A percentile compares a stretch with the other conserved stretches of the same genome.
These are phyloP conservation scores for Pseudomugil gertrudae DNA, from an alignment of 2,797 vertebrate species.

Conservation along the genomic window DNA sequence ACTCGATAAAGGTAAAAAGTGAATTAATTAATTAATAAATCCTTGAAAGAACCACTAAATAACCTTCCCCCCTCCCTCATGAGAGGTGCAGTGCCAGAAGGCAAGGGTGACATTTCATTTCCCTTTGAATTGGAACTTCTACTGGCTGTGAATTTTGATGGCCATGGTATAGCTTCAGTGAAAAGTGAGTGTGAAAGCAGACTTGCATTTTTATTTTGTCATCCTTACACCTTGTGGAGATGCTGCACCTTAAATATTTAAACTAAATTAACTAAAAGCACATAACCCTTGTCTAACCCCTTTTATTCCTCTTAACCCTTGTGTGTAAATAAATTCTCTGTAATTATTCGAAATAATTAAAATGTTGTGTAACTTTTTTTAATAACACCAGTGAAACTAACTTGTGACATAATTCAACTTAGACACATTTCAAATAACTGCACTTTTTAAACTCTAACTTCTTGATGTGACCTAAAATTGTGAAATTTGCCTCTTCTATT, in stretches of 20 bases:
- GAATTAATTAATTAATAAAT: slow-evolving; percentile 87
- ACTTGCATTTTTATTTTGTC: slow-evolving; percentile 56
- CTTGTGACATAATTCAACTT: slow-evolving; percentile 24
- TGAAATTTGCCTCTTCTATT: slow-evolving; percentile 27
- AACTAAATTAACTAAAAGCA: slow-evolving; percentile 81
- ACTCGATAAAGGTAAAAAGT: slow-evolving; percentile 99
- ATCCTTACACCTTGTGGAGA: slow-evolving; percentile 72
- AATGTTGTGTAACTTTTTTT: slow-evolving; percentile 59
- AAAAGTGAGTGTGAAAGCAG: slow-evolving; percentile 18
- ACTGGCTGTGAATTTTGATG: slow-evolving; percentile 43
- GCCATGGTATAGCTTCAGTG: slow-evolving; percentile 29
- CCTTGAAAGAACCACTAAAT: slow-evolving; percentile 83
- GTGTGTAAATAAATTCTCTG: slow-evolving; percentile 82
- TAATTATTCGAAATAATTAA: slow-evolving; percentile 68
- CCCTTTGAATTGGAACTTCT: slow-evolving; percentile 51
- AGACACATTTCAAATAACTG: slow-evolving; percentile 36
- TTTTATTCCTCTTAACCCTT: slow-evolving; percentile 79
- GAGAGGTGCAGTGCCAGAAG: slow-evolving; percentile 87
- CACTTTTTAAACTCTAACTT: slow-evolving; percentile 41
- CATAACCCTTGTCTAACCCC: slow-evolving; percentile 89
- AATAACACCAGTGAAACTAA: slow-evolving; percentile 49
- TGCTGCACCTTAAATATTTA: slow-evolving; percentile 83
- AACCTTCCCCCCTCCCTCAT: slow-evolving; percentile 79
- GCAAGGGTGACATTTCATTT: slow-evolving; percentile 66
- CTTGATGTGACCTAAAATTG: slow-evolving; percentile 30